Conservation (phyloP, 2,888 invertebrate genomes). For the Aelia acuminata region DNA sequence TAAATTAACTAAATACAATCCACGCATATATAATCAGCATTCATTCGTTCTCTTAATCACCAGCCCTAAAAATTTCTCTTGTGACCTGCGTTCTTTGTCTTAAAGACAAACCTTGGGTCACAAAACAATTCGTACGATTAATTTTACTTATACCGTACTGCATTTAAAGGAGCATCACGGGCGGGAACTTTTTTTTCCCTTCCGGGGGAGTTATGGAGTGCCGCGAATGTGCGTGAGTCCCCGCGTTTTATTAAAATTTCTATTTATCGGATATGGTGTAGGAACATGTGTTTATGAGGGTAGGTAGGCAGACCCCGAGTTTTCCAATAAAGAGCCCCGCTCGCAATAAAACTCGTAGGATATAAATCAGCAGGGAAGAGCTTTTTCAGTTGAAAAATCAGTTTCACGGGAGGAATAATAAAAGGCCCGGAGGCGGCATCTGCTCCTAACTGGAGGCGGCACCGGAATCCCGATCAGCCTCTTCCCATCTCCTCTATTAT, state of each 20-base stretch:
- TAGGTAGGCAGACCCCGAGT: slow-evolving; percentile 3
- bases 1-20: too few species aligned
- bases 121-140: too few species aligned
- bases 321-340: slow-evolving; percentile 44
- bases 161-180: not conserved
- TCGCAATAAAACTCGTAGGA: slow-evolving; percentile 31
- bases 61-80: too few species aligned
- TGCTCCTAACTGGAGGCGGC: slow-evolving; percentile 46
- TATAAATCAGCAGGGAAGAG: slow-evolving; percentile 15
- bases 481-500: not conserved
- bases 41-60: too few species aligned
- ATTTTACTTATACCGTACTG: not conserved
- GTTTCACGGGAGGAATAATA: slow-evolving; percentile 52
- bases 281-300: slow-evolving; percentile 51
- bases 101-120: too few species aligned
- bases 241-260: slow-evolving; percentile 43
- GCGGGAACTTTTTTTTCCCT: too few species aligned
- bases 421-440: slow-evolving; percentile 52
- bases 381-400: slow-evolving; percentile 53
- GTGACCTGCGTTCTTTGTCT: too few species aligned
- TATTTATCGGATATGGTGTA: slow-evolving; percentile 38
- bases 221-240: not conserved
- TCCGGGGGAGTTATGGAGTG: not conserved
- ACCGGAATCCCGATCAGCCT: slow-evolving; percentile 39
- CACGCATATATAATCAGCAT: too few species aligned